Percentiles rank a stretch among this genome's conserved stretches.
Evolutionary conservation across 2,797 vertebrate species (phyloP).

Genomic region (Falco peregrinus): DNA sequence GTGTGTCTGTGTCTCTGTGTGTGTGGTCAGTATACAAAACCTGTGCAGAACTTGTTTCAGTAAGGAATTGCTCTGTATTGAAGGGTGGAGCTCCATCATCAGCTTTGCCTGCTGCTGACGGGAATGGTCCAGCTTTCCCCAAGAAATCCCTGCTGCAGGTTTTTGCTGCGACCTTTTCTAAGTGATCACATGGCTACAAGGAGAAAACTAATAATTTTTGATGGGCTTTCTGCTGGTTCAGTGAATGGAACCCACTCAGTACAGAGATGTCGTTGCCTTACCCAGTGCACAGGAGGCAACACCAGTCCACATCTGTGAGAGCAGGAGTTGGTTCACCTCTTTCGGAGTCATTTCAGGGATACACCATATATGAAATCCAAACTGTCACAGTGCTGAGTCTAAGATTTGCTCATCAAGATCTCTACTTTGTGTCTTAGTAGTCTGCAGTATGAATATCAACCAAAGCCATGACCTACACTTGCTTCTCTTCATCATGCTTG

Average conservation of each 20-base stretch:
- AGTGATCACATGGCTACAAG: neutral
- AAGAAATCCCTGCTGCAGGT: neutral
- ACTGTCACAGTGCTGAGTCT: neutral
- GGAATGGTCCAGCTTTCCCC: neutral
- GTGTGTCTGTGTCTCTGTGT: neutral
- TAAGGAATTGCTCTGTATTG: neutral
- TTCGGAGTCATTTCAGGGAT: neutral
- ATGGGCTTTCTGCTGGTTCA: neutral
- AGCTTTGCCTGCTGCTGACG: neutral
- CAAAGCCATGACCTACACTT: neutral
- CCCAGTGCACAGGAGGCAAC: neutral
- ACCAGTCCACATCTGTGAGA: neutral
- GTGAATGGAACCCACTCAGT: neutral
- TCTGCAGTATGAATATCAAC: neutral
- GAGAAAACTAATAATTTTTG: neutral
- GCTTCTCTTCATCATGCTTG: neutral
- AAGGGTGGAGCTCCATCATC: neutral
- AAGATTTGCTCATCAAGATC: neutral
- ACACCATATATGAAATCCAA: neutral
- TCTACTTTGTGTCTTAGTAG: neutral
- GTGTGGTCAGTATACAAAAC: neutral
- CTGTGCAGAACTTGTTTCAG: neutral
- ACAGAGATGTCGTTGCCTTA: neutral
- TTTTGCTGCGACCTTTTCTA: neutral
- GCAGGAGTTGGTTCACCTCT: neutral